Base-by-base conservation (phyloP, 2,888 invertebrate genomes). In the Myopa tessellatipennis region DNA sequence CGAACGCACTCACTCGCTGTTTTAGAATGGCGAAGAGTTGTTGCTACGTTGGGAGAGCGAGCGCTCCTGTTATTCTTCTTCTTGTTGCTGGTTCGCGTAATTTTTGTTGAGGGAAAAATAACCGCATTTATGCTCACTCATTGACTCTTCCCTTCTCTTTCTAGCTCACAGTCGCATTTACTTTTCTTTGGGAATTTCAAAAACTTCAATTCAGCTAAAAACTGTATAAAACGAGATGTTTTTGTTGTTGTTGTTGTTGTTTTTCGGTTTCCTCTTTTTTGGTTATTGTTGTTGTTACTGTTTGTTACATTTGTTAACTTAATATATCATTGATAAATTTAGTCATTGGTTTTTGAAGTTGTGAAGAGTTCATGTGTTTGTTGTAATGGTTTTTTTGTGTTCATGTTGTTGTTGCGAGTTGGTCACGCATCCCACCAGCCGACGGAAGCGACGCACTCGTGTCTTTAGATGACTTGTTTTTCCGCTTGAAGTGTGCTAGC, bases 191-290 rank as follows among this genome's bases (percentile, higher is more conserved):
- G 36, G 36, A 36, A 26, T 63, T 14, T 26, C 12, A 34, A 63
- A 63, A 63, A 34, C 63, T 63, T 63, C 12, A 63, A 63, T 63
- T 63, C 34, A 63, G 63, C 63, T 63, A 63, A 63, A 61, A 60
- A 63, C 34, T 63, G 18, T 36, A 63, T 63, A 63, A 63, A 63
- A 45, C 7, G 45, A 34, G 26, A 2, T 34, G 61, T 61, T 34
- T 7, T 61, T 34, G 14, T 12, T 36, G 26, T 63, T 63, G 63
- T 26, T 63, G 63, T 63, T 63, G 63, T 34, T 63, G 63, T 63
- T 10, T 14, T 63, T n/a, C n/a, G n/a, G n/a, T n/a, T 18, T 26
- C 18, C 60, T 26, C n/a, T 26, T 26, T 60, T 18, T 10, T 26
- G 4, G 26, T 26, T 34, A 26, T 26, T 34, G 26, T 61, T 34